These are phyloP conservation scores for Micronycteris hirsuta DNA, from an alignment of 2,113 vertebrate genomes.

Conservation along the genomic window DNA sequence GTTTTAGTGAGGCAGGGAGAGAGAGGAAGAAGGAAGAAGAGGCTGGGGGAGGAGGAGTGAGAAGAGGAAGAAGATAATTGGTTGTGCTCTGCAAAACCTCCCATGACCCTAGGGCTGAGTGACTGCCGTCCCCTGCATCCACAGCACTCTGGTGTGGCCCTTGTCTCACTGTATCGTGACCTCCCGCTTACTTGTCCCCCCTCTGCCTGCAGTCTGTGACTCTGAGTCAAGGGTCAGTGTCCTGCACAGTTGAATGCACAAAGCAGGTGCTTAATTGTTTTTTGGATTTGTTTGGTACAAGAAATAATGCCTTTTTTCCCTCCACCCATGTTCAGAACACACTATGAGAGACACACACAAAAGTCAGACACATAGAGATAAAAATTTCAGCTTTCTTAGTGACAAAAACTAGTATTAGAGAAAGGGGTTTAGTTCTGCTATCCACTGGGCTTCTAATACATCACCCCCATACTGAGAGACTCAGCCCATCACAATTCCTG, in stretches of 20 bases:
- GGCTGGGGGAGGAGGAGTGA: too few species aligned
- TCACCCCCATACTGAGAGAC: neutral
- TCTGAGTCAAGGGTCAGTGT: neutral
- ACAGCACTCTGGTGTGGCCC: neutral
- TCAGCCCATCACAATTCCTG: neutral
- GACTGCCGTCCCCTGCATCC: fast-evolving
- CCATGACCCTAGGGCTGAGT: fast-evolving
- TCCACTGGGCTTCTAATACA: neutral
- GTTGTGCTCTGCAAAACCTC: neutral
- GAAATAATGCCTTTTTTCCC: neutral
- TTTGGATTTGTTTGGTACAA: neutral
- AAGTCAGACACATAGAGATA: neutral
- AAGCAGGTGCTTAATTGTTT: neutral
- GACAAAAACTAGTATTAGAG: neutral
- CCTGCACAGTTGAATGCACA: neutral
- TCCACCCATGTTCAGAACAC: neutral
- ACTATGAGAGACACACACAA: neutral
- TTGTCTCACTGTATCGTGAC: neutral
- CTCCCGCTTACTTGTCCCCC: neutral
- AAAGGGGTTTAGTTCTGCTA: neutral
- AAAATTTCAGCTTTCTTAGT: neutral
- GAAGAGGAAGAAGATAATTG: neutral
- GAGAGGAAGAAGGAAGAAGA: too few species aligned
- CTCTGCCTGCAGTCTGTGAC: neutral
- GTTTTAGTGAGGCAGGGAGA: neutral